A percentile compares a stretch with the other conserved stretches of the same genome.
phyloP scores from a whole-genome alignment of 2,888 invertebrate genomes.

The Peribatodes rhomboidaria region DNA sequence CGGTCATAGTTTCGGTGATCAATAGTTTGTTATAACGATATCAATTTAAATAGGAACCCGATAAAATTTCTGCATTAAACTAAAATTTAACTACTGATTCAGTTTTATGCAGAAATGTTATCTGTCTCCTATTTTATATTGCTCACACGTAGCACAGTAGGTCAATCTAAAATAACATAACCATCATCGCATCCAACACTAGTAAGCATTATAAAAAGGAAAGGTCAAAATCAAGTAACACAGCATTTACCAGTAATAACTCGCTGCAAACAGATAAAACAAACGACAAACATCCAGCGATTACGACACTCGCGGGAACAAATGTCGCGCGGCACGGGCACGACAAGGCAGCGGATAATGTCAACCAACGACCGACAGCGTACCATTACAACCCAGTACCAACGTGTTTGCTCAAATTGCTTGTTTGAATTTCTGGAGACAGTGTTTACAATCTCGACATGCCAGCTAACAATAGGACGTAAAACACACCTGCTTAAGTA shows the following conservation, averaged over 20 bases:
- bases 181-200: not conserved
- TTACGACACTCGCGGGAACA: conserved; percentile 58
- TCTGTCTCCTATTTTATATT: too few species aligned
- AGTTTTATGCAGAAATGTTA: too few species aligned
- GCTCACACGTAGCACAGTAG: not conserved
- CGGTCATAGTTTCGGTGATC: too few species aligned
- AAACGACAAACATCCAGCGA: conserved; percentile 60
- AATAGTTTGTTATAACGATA: too few species aligned
- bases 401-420: conserved; percentile 63
- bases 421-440: conserved; percentile 69
- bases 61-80: too few species aligned
- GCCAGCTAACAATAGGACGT: conserved; percentile 65
- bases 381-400: conserved; percentile 40
- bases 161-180: conserved; percentile 17
- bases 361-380: conserved; percentile 54
- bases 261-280: conserved; percentile 55
- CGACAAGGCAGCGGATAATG: conserved; percentile 52
- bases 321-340: conserved; percentile 52
- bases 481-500: conserved; percentile 50
- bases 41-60: too few species aligned
- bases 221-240: conserved; percentile 42
- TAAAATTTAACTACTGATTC: too few species aligned
- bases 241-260: conserved; percentile 50
- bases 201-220: conserved; percentile 22
- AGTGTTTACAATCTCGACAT: conserved; percentile 72